These are phyloP conservation scores for Lasioglossum malachurum DNA, from an alignment of 2,888 invertebrate species.

Conservation along the genomic window DNA sequence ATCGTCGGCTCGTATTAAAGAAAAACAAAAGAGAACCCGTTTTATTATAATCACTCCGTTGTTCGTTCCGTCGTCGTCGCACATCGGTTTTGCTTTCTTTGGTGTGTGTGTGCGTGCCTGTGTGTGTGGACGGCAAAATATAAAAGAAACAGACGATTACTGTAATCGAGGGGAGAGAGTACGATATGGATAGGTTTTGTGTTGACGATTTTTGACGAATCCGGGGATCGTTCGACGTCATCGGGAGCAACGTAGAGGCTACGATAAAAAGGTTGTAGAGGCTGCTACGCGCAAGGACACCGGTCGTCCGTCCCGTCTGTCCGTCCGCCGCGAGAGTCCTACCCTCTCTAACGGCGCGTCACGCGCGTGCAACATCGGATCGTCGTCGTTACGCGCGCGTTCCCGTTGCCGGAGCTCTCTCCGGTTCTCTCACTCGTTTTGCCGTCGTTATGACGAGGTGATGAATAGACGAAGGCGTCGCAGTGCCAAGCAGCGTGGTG, in stretches of 20 bases:
- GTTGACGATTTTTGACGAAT: slow-evolving; percentile 54
- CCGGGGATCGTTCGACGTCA: neutral
- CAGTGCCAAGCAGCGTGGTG: slow-evolving; percentile 65
- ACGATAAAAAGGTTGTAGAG: slow-evolving; percentile 30
- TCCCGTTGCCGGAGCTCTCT: slow-evolving; percentile 28
- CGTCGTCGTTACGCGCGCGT: neutral
- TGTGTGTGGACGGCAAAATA: no score
- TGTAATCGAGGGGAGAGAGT: neutral
- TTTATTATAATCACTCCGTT: neutral
- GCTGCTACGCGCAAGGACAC: slow-evolving; percentile 62
- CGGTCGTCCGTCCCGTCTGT: neutral
- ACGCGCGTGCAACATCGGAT: slow-evolving; percentile 70
- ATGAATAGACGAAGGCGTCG: slow-evolving; percentile 70
- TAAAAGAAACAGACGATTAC: no score
- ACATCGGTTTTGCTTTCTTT: neutral
- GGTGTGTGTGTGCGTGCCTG: slow-evolving; percentile 38
- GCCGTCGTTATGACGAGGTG: slow-evolving; percentile 71
- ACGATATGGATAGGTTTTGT: slow-evolving; percentile 15
- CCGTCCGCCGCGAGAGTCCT: slow-evolving; percentile 61
- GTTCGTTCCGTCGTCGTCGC: slow-evolving; percentile 30
- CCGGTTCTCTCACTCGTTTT: slow-evolving; percentile 60
- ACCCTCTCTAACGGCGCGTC: slow-evolving; percentile 63
- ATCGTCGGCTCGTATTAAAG: slow-evolving; percentile 16
- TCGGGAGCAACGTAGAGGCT: no score
- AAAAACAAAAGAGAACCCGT: neutral